Percentiles rank a stretch among this genome's conserved stretches.
phyloP scores from a whole-genome alignment of 2,888 invertebrate species.

The Polietes domitor region DNA sequence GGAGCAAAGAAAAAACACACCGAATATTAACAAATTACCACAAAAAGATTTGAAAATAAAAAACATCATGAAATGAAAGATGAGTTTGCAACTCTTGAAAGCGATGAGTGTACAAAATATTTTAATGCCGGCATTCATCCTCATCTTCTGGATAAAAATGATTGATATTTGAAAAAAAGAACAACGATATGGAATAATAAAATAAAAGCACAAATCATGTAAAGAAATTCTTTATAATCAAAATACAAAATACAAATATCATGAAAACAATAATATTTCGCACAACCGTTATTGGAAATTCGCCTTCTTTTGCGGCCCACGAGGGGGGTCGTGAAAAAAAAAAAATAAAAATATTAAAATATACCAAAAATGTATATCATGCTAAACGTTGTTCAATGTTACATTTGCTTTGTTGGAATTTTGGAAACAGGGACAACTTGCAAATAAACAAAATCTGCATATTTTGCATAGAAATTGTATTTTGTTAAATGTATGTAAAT shows the following conservation, averaged over 20 bases:
- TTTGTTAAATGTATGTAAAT: background rate
- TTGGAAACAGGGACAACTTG: background rate
- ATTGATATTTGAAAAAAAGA: background rate
- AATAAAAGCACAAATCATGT: background rate
- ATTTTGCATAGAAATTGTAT: background rate
- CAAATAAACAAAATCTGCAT: constrained; percentile 17
- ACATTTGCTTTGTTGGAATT: background rate
- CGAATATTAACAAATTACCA: constrained; percentile 1
- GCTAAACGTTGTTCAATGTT: constrained; percentile 9
- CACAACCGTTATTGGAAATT: background rate
- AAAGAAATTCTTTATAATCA: background rate
- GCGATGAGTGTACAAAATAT: constrained; percentile 11
- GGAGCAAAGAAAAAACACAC: background rate
- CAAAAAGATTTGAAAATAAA: background rate
- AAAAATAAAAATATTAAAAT: background rate
- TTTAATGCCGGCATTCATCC: background rate
- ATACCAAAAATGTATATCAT: background rate
- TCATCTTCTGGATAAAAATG: too few relatives aligned
- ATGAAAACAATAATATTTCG: too few relatives aligned
- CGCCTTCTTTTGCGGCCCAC: background rate
- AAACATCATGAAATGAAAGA: background rate
- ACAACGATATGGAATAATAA: background rate
- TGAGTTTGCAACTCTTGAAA: background rate
- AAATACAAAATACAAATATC: background rate
- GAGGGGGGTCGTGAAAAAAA: background rate